Base-by-base conservation (phyloP, 2,888 invertebrate species). In the Melanotus villosus region DNA sequence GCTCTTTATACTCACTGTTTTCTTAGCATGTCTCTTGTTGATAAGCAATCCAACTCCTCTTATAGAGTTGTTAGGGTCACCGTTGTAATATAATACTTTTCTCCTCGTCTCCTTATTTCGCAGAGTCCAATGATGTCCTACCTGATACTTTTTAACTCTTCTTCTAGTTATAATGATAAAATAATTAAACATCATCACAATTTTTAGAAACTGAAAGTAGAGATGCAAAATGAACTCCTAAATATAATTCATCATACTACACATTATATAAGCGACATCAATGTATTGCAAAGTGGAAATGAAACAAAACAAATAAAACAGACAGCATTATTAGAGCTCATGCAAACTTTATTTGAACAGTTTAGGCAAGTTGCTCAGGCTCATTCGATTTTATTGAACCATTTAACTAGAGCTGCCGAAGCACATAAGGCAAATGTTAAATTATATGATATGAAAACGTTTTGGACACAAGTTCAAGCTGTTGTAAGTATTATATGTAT, bases 401-500 rank as follows among this genome's bases (percentile, higher is more conserved):
- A 89, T 88, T 76, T 91, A 87, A 79, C 86, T 86, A 72, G 90
- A 77, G 90, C 91, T 47, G 86, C 87, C n/a, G 88, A 88, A 73
- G 87, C 87, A 59, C 88, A 90, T 79, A 86, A 85, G 68, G 76
- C 87, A n/a, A 85, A 87, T 74, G 80, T 87, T 50, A 85, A 86
- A 60, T 81, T 91, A 47, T 94, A 93, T 80, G 90, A 90, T 79
- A 89, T 92, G 80, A 88, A 91, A 36, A 93, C 95, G 81, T 95
- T 95, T 75, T 97, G 97, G 97, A 90, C 91, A 41, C 93, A 95
- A 78, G 93, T 96, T 34, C 97, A 97, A 83, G 91, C 92, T 81
- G 95, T 95, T 79, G 95, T 96, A 85, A 86, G 90, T 87, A 21
- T 21, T 47, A 21, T 81, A 85, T 86, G 90, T 87, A 30, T 34